Evolutionary conservation across 2,113 vertebrate species (phyloP), one percentile per base, ranked within the genome.

Genomic region (Aptenodytes forsteri): DNA sequence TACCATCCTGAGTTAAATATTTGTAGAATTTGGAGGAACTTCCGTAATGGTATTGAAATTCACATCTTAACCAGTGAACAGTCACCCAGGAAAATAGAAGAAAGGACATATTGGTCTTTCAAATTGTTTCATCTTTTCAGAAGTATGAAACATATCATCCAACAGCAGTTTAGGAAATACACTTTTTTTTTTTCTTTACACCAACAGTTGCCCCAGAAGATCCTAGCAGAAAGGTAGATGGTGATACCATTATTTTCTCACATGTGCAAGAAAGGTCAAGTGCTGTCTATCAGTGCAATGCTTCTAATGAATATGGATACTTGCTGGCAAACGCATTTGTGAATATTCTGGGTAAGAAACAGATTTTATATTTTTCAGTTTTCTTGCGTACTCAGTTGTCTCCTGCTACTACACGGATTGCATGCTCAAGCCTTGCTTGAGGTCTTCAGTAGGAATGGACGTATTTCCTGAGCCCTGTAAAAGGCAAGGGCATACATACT

Each of bases 231-330:
- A 99, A 97, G 78, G 99, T 99, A 75, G 99, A 99, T 87, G 99
- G 99, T 3, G 99, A 99, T 97, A 99, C 98, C 66, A 98, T 99
- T 93, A 99, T 99, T 82, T 99, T 99, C 97, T 98, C 98, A 14
- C 98, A 98, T 8, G 99, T 99, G 49, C 99, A 99, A 98, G 98
- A 98, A 46, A 98, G 98, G 12, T 99, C 99, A 83, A 99, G 99
- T 66, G 99, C 99, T 0, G 99, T 99, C 27, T 99, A 99, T 96
- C 99, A 99, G 95, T 99, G 99, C 96, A 99, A 99, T 59, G 98
- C 99, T 65, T 99, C 99, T 83, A 99, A 99, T 66, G 98, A 99
- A 61, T 99, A 99, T 29, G 99, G 99, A 61, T 99, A 99, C 95
- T 97, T 99, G 76, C 96, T 99, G 82, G 98, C 99, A 98, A 99